Conservation (phyloP, 2,113 vertebrate species). For the Naja naja region DNA sequence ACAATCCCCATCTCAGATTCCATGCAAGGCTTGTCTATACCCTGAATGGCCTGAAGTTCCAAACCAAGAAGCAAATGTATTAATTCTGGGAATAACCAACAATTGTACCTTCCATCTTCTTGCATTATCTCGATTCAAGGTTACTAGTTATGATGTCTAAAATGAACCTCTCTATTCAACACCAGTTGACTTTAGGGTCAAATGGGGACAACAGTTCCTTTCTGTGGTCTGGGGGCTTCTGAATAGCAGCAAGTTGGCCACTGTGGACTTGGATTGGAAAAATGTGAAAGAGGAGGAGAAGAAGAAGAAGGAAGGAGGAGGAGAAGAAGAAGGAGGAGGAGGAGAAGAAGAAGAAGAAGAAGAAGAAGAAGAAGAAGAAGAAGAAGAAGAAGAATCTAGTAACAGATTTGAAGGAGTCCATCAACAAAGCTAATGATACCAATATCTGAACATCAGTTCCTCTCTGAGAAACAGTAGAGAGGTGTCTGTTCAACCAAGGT, state of each 20-base stretch:
- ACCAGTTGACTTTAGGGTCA: not conserved
- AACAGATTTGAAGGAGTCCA: not conserved
- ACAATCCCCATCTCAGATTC: not conserved
- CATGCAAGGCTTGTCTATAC: not conserved
- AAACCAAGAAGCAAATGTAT: not conserved
- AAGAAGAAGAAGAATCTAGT: no score
- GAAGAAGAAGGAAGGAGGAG: not conserved
- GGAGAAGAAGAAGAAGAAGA: no score
- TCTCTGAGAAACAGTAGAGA: not conserved
- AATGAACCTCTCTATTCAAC: not conserved
- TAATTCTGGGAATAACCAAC: not conserved
- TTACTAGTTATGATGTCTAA: not conserved
- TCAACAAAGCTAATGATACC: not conserved
- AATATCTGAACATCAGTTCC: not conserved
- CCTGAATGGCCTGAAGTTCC: not conserved
- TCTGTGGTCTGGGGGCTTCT: not conserved
- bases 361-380: no score
- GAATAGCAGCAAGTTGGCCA: not conserved
- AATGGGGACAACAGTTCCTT: not conserved
- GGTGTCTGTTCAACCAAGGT: not conserved
- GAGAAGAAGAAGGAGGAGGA: accelerated
- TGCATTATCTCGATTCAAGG: not conserved
- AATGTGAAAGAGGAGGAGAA: not conserved
- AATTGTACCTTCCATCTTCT: not conserved
- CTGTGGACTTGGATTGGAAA: not conserved